Percentiles rank a stretch among this genome's conserved stretches.
Evolutionary conservation across 1,140 invertebrate genomes (phyloP).

Genomic region (Papilio glaucus): DNA sequence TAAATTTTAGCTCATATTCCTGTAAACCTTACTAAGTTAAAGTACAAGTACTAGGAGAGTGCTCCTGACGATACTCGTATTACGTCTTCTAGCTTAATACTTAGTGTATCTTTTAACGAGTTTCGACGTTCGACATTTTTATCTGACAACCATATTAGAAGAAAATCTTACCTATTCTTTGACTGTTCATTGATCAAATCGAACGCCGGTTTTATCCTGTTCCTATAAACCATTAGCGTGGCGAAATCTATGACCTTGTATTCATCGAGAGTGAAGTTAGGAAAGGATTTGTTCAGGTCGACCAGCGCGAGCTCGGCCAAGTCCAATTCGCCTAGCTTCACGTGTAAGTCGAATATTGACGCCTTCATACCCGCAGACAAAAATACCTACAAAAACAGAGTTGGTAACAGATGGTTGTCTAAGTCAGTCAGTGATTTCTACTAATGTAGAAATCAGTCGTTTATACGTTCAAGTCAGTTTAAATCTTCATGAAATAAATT

Average conservation of each 20-base stretch:
- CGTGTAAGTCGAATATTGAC: conserved; percentile 81
- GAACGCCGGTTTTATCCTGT: conserved; percentile 76
- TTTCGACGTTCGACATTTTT: no score
- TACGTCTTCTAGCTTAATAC: no score
- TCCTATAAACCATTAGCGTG: conserved; percentile 79
- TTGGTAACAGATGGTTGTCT: neutral
- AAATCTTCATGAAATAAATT: no score
- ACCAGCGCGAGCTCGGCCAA: conserved; percentile 75
- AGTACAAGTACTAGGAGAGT: no score
- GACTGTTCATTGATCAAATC: conserved; percentile 74
- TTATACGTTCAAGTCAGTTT: no score
- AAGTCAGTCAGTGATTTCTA: no score
- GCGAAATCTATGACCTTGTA: conserved; percentile 84
- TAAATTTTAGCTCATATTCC: no score
- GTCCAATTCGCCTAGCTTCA: conserved; percentile 77
- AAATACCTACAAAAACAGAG: conserved; percentile 59
- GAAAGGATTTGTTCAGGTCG: conserved; percentile 71
- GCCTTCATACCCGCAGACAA: conserved; percentile 84
- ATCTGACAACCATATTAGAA: no score
- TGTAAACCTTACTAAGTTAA: no score
- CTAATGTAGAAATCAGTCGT: no score
- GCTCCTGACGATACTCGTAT: no score
- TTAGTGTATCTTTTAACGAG: no score
- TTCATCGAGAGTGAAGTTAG: conserved; percentile 82
- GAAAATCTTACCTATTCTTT: conserved; percentile 55